Percentiles rank a stretch among this genome's conserved stretches.
Conservation (phyloP, 2,888 invertebrate species). For the Carterocephalus palaemon region DNA sequence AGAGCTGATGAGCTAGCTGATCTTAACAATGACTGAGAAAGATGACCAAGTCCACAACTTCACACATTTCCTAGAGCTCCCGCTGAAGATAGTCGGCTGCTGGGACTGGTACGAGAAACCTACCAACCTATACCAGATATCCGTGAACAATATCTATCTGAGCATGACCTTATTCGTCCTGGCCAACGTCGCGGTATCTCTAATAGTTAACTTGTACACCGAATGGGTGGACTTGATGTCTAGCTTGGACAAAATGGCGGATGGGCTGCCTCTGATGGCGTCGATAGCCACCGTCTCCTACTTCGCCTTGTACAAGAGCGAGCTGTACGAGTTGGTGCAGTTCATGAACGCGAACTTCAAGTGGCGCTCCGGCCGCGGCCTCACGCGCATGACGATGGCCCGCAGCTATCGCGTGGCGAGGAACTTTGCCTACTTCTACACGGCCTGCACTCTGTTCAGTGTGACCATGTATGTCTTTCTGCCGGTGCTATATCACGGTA, state of each 20-base stretch:
- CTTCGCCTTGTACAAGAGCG: constrained; percentile 46
- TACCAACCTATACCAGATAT: constrained; percentile 34
- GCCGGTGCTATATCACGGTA: constrained; percentile 56
- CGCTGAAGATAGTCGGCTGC: constrained; percentile 57
- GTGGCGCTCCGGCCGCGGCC: constrained; percentile 58
- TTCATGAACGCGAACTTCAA: constrained; percentile 59
- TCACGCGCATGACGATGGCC: constrained; percentile 66
- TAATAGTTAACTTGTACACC: constrained; percentile 50
- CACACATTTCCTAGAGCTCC: constrained; percentile 47
- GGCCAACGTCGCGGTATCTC: constrained; percentile 37
- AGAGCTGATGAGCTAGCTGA: neutral
- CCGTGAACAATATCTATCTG: constrained; percentile 52
- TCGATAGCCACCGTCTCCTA: constrained; percentile 55
- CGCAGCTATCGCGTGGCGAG: constrained; percentile 50
- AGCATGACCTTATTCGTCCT: constrained; percentile 51
- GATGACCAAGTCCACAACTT: constrained; percentile 34
- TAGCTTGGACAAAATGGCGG: constrained; percentile 55
- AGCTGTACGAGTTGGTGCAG: constrained; percentile 49
- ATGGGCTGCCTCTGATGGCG: constrained; percentile 53
- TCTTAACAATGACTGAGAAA: neutral
- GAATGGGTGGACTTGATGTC: constrained; percentile 61
- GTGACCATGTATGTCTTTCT: constrained; percentile 55
- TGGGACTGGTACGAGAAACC: constrained; percentile 60
- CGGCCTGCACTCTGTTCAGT: constrained; percentile 60
- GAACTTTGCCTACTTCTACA: constrained; percentile 59